phyloP scores from a whole-genome alignment of 2,888 invertebrate species.

The Diarsia rubi region DNA sequence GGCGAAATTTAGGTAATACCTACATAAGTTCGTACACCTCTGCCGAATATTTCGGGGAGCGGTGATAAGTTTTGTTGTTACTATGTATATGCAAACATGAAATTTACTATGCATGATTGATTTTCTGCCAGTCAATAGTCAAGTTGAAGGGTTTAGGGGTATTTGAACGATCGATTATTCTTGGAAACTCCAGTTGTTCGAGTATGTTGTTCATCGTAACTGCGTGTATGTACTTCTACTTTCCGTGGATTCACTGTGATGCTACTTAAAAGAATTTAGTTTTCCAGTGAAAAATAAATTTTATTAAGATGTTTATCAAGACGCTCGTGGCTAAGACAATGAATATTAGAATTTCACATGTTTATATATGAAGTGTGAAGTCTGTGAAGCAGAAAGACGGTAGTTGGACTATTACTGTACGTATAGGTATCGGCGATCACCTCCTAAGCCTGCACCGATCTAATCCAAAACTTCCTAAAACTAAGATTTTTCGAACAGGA shows the following conservation, averaged over 20 bases:
- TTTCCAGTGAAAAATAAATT: neutral
- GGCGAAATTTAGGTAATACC: no score
- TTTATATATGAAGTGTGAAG: neutral
- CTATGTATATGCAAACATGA: neutral
- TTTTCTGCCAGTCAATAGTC: conserved; percentile 9
- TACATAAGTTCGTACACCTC: neutral
- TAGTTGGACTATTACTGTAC: neutral
- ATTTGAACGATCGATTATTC: conserved; percentile 28
- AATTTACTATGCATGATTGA: conserved; percentile 8
- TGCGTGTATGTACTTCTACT: neutral
- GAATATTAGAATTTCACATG: neutral
- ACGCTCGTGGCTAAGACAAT: neutral
- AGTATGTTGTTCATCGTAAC: neutral
- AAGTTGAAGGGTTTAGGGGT: conserved; percentile 23
- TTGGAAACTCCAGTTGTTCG: neutral
- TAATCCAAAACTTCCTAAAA: conserved; percentile 19
- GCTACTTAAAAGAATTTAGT: neutral
- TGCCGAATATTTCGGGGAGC: neutral
- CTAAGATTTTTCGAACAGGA: conserved; percentile 5
- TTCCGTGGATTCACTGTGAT: neutral
- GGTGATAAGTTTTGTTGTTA: neutral
- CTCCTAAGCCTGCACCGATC: neutral
- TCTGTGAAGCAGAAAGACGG: neutral
- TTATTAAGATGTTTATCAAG: neutral
- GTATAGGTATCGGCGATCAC: neutral